These are phyloP conservation scores for Ariolimax columbianus DNA, from an alignment of 2,888 invertebrate species.

Conservation along the genomic window DNA sequence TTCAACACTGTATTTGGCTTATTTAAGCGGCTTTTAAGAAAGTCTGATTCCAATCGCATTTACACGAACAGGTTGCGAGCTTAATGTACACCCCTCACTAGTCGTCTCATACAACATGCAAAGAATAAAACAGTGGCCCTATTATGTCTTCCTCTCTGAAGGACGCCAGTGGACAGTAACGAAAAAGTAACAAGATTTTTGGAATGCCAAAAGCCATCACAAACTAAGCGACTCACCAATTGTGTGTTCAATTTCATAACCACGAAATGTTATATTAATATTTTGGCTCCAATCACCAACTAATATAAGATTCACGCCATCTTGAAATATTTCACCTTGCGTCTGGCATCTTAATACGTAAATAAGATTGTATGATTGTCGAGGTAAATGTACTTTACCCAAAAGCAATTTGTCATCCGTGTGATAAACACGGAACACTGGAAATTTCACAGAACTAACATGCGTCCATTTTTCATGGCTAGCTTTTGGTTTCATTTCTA, in stretches of 20 bases:
- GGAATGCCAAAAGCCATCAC: neutral
- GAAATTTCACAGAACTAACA: conserved; percentile 5
- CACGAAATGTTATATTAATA: neutral
- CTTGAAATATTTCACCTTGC: conserved; percentile 3
- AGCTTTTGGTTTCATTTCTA: conserved; percentile 14
- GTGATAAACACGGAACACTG: conserved; percentile 35
- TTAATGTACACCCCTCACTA: too few relatives aligned
- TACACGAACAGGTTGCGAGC: too few relatives aligned
- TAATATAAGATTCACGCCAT: neutral
- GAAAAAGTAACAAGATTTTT: too few relatives aligned
- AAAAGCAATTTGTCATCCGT: conserved; percentile 33
- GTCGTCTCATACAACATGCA: too few relatives aligned
- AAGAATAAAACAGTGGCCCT: too few relatives aligned
- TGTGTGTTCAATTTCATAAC: neutral
- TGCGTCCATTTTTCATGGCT: neutral
- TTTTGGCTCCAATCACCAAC: conserved; percentile 13
- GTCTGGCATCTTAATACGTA: neutral
- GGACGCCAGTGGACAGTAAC: too few relatives aligned
- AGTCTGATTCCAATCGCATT: too few relatives aligned
- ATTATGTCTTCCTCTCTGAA: too few relatives aligned
- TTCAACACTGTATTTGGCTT: too few relatives aligned
- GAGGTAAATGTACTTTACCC: conserved; percentile 17
- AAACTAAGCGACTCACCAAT: neutral
- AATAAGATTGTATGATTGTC: neutral
- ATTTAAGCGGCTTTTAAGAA: too few relatives aligned